Percentiles rank a stretch among this genome's conserved stretches.
These are phyloP conservation scores for Dolichomitus sp. DNA, from an alignment of 2,888 invertebrate genomes.

Conservation along the genomic window DNA sequence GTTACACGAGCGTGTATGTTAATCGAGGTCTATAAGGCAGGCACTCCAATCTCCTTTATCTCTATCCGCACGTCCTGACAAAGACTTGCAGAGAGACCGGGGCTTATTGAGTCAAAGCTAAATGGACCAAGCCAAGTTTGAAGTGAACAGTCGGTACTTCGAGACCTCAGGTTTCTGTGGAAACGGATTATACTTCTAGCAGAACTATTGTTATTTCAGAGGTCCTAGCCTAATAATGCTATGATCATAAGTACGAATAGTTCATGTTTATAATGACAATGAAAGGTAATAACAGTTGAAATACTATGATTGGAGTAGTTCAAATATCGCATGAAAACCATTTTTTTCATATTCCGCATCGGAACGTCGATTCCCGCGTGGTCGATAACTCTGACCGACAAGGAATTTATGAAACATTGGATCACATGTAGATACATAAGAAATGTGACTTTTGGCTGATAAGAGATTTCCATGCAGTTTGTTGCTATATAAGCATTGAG, in stretches of 20 bases:
- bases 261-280: neutral
- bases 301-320: too few species aligned
- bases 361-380: too few species aligned
- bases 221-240: neutral
- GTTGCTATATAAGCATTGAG: neutral
- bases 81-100: constrained; percentile 5
- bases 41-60: constrained; percentile 52
- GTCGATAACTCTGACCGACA: neutral
- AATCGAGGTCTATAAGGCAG: constrained; percentile 61
- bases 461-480: neutral
- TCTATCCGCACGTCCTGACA: constrained; percentile 16
- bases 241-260: neutral
- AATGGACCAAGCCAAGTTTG: neutral
- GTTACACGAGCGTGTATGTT: constrained; percentile 72
- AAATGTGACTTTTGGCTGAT: neutral
- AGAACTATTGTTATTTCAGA: neutral
- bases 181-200: neutral
- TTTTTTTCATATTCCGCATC: too few species aligned
- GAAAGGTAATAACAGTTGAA: neutral
- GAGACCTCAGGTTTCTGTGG: neutral
- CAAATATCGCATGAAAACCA: too few species aligned
- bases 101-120: neutral
- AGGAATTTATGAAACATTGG: neutral
- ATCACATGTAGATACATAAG: neutral
- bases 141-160: neutral